Percentiles rank a stretch among this genome's conserved stretches.
Conservation (phyloP, 2,113 vertebrate species). For the Oncorhynchus keta region DNA sequence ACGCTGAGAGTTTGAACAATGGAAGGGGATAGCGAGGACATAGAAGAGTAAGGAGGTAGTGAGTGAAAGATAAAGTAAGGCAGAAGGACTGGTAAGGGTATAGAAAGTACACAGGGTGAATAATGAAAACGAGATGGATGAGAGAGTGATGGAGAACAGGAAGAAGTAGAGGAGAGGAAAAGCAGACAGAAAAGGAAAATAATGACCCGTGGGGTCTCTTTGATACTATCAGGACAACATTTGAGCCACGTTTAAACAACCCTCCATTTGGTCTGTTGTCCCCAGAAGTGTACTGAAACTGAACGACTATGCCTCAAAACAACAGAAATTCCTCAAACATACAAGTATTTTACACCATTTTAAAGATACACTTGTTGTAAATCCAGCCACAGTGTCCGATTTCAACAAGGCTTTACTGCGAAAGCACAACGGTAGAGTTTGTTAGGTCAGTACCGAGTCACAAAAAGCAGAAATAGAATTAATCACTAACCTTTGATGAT, state of each 20-base stretch:
- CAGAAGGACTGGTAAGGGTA: conserved; percentile 38
- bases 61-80: conserved; percentile 18
- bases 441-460: no score
- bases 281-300: conserved; percentile 15
- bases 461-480: no score
- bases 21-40: background rate
- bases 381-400: no score
- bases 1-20: background rate
- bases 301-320: background rate
- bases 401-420: no score
- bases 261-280: background rate
- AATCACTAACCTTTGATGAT: no score
- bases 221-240: conserved; percentile 32
- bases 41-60: background rate
- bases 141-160: conserved; percentile 32
- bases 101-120: conserved; percentile 9
- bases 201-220: conserved; percentile 39
- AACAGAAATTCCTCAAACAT: no score
- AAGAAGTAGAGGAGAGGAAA: conserved; percentile 24
- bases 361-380: no score
- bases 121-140: conserved; percentile 61
- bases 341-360: no score
- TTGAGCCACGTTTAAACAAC: conserved; percentile 36
- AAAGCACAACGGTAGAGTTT: no score
- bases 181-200: conserved; percentile 47